These are phyloP conservation scores for Herminia tarsipennalis DNA, from an alignment of 2,888 invertebrate species.

Conservation along the genomic window DNA sequence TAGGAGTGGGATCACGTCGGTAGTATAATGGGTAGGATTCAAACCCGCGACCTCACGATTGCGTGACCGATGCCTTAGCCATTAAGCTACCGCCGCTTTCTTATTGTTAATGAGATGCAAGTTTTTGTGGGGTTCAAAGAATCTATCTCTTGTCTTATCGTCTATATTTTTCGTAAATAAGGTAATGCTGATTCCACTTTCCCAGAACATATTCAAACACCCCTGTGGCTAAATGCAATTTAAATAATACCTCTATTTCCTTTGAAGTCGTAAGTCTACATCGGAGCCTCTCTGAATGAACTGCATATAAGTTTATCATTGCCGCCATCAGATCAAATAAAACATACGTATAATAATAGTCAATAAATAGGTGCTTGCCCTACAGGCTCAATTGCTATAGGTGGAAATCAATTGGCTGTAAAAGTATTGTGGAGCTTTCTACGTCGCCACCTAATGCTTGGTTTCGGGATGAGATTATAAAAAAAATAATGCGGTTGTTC, in stretches of 20 bases:
- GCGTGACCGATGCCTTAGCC: too few relatives aligned
- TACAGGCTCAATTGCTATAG: slow-evolving; percentile 33
- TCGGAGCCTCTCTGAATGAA: slow-evolving; percentile 15
- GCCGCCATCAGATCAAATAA: slow-evolving; percentile 39
- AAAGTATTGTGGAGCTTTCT: slow-evolving; percentile 32
- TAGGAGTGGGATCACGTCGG: too few relatives aligned
- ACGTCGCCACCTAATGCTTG: slow-evolving; percentile 37
- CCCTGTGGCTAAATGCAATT: slow-evolving; percentile 37
- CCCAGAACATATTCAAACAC: too few relatives aligned
- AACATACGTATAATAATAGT: slow-evolving; percentile 37
- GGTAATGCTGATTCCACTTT: too few relatives aligned
- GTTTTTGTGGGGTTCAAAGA: too few relatives aligned
- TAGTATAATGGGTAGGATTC: too few relatives aligned
- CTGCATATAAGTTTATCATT: slow-evolving; percentile 40
- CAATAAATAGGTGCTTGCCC: slow-evolving; percentile 34
- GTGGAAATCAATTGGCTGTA: slow-evolving; percentile 33
- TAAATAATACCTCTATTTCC: slow-evolving; percentile 39
- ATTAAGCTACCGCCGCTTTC: too few relatives aligned
- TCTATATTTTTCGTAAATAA: too few relatives aligned
- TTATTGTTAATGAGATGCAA: too few relatives aligned
- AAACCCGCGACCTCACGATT: too few relatives aligned
- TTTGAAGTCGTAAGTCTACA: slow-evolving; percentile 31
- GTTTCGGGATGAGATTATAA: slow-evolving; percentile 31
- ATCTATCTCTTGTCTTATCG: too few relatives aligned
- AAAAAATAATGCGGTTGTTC: slow-evolving; percentile 15